A percentile compares a stretch with the other conserved stretches of the same genome.
These are phyloP conservation scores for Sebastes itinus DNA, from an alignment of 2,797 vertebrate genomes.

Conservation along the genomic window DNA sequence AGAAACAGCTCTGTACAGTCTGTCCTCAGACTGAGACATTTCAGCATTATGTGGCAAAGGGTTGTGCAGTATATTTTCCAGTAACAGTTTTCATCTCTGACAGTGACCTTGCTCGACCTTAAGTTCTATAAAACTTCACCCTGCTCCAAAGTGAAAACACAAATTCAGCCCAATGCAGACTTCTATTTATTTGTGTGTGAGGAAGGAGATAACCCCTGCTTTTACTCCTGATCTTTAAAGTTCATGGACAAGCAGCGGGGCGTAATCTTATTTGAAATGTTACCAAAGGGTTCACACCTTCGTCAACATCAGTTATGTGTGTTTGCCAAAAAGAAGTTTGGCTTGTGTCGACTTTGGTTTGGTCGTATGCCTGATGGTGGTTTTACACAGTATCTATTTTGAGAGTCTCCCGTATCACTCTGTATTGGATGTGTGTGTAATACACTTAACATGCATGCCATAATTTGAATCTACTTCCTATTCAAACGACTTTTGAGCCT, in stretches of 20 bases:
- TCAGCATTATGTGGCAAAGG: neutral
- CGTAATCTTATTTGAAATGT: neutral
- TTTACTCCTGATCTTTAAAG: neutral
- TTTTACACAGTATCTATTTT: neutral
- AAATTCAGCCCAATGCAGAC: neutral
- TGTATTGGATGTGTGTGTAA: neutral
- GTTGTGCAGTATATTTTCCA: neutral
- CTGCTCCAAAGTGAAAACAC: neutral
- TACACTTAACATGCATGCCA: slow-evolving; percentile 34
- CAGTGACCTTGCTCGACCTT: neutral
- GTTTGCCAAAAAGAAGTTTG: neutral
- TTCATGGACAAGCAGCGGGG: neutral
- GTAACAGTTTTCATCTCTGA: neutral
- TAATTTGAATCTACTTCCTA: slow-evolving; percentile 43
- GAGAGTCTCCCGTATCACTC: neutral
- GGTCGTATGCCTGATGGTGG: too few relatives aligned
- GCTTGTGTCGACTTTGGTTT: neutral
- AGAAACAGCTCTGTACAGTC: neutral
- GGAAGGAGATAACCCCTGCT: neutral
- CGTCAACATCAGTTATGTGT: neutral
- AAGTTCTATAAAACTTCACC: neutral
- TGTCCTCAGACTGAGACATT: neutral
- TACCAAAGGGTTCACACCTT: neutral
- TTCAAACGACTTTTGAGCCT: slow-evolving; percentile 71
- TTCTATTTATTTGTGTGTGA: neutral